phyloP scores from a whole-genome alignment of 2,797 vertebrate species.

The Eptatretus atami region DNA sequence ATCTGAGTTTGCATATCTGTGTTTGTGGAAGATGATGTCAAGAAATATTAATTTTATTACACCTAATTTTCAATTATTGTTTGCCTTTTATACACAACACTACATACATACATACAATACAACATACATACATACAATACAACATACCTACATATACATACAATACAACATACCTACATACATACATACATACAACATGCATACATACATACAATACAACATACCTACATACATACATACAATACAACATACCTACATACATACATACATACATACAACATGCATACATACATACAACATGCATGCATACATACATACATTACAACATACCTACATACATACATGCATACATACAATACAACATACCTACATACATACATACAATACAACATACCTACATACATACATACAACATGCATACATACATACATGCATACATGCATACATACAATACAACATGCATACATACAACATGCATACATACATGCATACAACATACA shows the following conservation, averaged over 20 bases:
- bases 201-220: too few relatives aligned
- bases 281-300: too few relatives aligned
- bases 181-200: too few relatives aligned
- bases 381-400: not conserved
- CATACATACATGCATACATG: not conserved
- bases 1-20: too few relatives aligned
- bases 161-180: not conserved
- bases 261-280: not conserved
- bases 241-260: too few relatives aligned
- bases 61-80: too few relatives aligned
- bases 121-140: not conserved
- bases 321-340: not conserved
- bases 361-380: not conserved
- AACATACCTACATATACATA: slow-evolving; percentile 1
- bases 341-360: not conserved
- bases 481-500: slow-evolving; percentile 2
- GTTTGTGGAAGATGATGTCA: too few relatives aligned
- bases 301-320: not conserved
- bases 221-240: not conserved
- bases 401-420: not conserved
- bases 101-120: not conserved
- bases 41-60: too few relatives aligned
- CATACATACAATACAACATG: not conserved
- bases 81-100: too few relatives aligned
- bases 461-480: not conserved